These are phyloP conservation scores for Melinopterus prodromus DNA, from an alignment of 2,888 invertebrate genomes.

Conservation along the genomic window DNA sequence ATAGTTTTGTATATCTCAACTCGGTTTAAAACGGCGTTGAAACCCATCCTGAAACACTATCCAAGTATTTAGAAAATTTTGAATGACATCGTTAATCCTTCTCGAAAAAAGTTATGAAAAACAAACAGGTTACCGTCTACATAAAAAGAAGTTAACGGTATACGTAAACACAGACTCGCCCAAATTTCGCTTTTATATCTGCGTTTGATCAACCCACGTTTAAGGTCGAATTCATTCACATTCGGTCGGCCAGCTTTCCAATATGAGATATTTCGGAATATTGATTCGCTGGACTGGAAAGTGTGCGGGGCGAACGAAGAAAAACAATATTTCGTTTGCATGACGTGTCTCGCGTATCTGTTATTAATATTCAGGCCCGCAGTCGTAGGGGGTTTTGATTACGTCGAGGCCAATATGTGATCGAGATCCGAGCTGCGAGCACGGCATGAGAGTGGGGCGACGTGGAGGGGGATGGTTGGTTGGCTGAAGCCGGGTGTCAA, in stretches of 20 bases:
- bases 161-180: no score
- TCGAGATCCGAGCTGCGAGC: slow-evolving; percentile 6
- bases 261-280: background rate
- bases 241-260: background rate
- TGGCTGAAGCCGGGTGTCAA: slow-evolving; percentile 11
- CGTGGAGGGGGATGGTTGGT: background rate
- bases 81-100: no score
- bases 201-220: background rate
- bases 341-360: slow-evolving; percentile 19
- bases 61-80: no score
- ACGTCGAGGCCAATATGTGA: slow-evolving; percentile 19
- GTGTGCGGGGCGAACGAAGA: background rate
- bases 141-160: no score
- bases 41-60: no score
- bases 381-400: slow-evolving; percentile 15
- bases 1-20: no score
- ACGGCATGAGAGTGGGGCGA: background rate
- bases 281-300: background rate
- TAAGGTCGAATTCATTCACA: background rate
- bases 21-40: no score
- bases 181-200: background rate
- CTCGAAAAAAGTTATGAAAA: no score
- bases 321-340: slow-evolving; percentile 18
- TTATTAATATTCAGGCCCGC: slow-evolving; percentile 25
- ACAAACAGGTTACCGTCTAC: no score